Evolutionary conservation across 2,888 invertebrate genomes (phyloP).

Genomic region (Nomada lathburiana): DNA sequence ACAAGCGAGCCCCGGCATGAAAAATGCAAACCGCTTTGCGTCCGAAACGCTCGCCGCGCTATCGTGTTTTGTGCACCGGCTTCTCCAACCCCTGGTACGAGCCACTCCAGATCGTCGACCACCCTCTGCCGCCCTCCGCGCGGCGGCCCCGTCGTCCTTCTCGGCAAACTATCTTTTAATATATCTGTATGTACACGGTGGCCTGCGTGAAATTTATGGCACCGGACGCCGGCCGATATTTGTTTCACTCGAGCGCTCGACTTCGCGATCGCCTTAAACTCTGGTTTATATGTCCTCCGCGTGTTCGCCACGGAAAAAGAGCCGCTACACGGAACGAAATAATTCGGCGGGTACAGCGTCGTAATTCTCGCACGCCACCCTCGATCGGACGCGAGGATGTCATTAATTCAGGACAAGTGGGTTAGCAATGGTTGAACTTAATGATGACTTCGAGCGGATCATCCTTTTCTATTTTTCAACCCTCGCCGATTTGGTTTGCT

Average conservation of each 20-base stretch:
- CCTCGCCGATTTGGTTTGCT: too few species aligned
- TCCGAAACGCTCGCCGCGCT: slow-evolving; percentile 71
- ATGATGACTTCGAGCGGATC: too few species aligned
- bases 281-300: slow-evolving; percentile 28
- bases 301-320: slow-evolving; percentile 34
- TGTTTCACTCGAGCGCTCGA: slow-evolving; percentile 75
- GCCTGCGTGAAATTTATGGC: slow-evolving; percentile 77
- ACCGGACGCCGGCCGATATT: slow-evolving; percentile 75
- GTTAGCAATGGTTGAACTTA: too few species aligned
- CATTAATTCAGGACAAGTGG: background rate
- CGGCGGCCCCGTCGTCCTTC: slow-evolving; percentile 46
- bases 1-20: slow-evolving; percentile 77
- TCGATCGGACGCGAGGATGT: background rate
- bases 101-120: slow-evolving; percentile 44
- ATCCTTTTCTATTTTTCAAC: too few species aligned
- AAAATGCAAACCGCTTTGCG: slow-evolving; percentile 82
- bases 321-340: slow-evolving; percentile 30
- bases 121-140: slow-evolving; percentile 19
- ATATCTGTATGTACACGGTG: slow-evolving; percentile 76
- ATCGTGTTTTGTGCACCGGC: slow-evolving; percentile 52
- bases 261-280: slow-evolving; percentile 29
- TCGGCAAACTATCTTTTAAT: slow-evolving; percentile 77
- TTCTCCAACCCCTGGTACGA: slow-evolving; percentile 34
- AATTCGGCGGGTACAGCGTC: slow-evolving; percentile 35
- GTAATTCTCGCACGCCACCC: slow-evolving; percentile 20